Conservation (phyloP, 2,797 vertebrate species). For the Acanthurus leucopareius region DNA sequence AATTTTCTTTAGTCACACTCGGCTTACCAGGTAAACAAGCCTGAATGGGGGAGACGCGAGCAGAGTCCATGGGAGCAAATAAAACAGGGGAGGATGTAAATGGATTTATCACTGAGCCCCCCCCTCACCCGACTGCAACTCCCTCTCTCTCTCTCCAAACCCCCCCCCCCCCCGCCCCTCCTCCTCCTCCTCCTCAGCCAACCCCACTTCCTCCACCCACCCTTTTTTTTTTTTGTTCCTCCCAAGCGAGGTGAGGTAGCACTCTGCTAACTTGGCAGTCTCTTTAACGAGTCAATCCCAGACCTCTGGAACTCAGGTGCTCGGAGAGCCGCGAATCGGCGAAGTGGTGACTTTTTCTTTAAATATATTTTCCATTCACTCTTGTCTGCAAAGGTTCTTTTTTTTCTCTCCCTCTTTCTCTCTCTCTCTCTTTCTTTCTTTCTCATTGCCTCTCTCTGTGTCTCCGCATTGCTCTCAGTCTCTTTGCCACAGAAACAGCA, state of each 20-base stretch:
- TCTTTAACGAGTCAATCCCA: conserved; percentile 81
- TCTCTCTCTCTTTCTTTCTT: too few species aligned
- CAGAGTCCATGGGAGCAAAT: conserved; percentile 82
- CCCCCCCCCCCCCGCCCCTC: conserved; percentile 17
- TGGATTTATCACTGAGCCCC: conserved; percentile 86
- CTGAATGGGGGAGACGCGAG: conserved; percentile 82
- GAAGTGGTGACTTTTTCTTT: conserved; percentile 49
- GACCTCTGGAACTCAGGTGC: conserved; percentile 73
- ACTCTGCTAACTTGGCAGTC: conserved; percentile 80
- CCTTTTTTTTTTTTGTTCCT: conserved; percentile 30
- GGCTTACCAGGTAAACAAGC: conserved; percentile 95
- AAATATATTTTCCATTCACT: conserved; percentile 47
- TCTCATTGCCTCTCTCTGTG: conserved; percentile 26
- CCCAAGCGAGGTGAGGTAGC: conserved; percentile 53
- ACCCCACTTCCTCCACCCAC: conserved; percentile 23
- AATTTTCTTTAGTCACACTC: conserved; percentile 94
- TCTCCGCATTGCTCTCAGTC: conserved; percentile 27
- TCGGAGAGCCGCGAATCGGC: conserved; percentile 57
- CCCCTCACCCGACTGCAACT: conserved; percentile 49
- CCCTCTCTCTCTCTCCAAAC: conserved; percentile 27
- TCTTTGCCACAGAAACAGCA: conserved; percentile 40
- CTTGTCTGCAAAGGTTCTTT: conserved; percentile 24
- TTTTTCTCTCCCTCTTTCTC: neutral
- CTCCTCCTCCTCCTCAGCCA: too few species aligned
- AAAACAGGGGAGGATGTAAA: conserved; percentile 87